Evolutionary conservation across 2,113 vertebrate genomes (phyloP).

Genomic region (Lophius piscatorius): DNA sequence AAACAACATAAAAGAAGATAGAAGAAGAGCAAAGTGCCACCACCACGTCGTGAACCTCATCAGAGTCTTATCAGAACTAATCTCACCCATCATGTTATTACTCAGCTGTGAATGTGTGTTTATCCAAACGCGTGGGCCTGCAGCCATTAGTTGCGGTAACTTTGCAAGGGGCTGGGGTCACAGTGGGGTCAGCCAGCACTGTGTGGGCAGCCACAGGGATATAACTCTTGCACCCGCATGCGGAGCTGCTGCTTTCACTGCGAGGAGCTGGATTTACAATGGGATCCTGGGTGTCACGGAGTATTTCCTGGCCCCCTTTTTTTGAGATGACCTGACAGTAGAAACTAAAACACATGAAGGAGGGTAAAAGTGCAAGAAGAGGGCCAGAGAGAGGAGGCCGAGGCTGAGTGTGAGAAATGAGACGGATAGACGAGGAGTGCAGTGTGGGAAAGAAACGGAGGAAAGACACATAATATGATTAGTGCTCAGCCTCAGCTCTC

Average conservation of each 20-base stretch:
- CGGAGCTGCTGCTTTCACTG: constrained; percentile 3
- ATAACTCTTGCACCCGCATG: constrained; percentile 33
- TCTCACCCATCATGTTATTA: constrained; percentile 17
- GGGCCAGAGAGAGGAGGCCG: constrained; percentile 5
- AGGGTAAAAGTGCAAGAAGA: constrained; percentile 7
- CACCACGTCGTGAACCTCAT: not conserved
- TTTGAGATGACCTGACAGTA: constrained; percentile 15
- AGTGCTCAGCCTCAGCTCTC: constrained; percentile 28
- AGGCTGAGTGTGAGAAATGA: constrained; percentile 38
- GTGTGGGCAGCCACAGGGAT: constrained; percentile 17
- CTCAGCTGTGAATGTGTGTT: constrained; percentile 16
- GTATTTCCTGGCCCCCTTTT: constrained; percentile 24
- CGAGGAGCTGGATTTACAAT: constrained; percentile 20
- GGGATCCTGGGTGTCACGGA: constrained; percentile 4
- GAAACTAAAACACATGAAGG: constrained; percentile 17
- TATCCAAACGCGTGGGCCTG: constrained; percentile 25
- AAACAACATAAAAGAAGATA: not conserved
- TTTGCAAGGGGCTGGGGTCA: constrained; percentile 31
- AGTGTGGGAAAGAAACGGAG: constrained; percentile 34
- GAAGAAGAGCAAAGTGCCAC: not conserved
- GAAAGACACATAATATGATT: constrained; percentile 42
- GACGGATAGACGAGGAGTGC: constrained; percentile 16
- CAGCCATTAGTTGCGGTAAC: constrained; percentile 5
- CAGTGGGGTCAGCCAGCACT: constrained; percentile 33
- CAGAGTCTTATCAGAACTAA: constrained; percentile 14